A percentile compares a stretch with the other conserved stretches of the same genome.
These are phyloP conservation scores for Atherinomorus stipes DNA, from an alignment of 2,113 vertebrate species.

Conservation along the genomic window DNA sequence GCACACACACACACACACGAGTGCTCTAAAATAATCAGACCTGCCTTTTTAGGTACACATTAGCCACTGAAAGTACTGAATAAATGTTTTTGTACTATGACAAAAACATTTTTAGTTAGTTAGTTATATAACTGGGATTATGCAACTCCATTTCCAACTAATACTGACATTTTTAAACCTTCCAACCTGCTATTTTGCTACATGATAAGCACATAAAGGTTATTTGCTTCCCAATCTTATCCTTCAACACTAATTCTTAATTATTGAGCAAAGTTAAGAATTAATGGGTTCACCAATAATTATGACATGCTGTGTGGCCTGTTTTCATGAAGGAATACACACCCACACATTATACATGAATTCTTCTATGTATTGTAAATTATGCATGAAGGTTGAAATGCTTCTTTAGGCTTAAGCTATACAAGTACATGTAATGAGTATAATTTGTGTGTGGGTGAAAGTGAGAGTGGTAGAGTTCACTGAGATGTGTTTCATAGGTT, in stretches of 20 bases:
- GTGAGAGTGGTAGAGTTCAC: neutral
- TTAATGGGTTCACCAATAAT: constrained; percentile 22
- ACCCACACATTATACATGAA: constrained; percentile 31
- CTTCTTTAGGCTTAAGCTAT: constrained; percentile 52
- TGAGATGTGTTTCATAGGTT: constrained; percentile 49
- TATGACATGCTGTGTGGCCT: constrained; percentile 14
- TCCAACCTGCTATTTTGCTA: neutral
- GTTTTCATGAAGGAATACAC: constrained; percentile 31
- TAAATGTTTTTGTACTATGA: neutral
- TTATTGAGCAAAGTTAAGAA: neutral
- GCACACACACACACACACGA: neutral
- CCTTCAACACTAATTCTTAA: neutral
- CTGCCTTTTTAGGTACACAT: neutral
- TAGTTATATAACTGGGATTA: neutral
- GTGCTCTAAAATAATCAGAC: neutral
- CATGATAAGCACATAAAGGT: neutral
- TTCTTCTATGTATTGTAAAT: constrained; percentile 17
- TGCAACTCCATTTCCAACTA: neutral
- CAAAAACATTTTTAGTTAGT: neutral
- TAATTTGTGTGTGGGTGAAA: constrained; percentile 23
- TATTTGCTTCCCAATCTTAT: neutral
- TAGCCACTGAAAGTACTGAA: neutral
- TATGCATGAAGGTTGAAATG: constrained; percentile 40
- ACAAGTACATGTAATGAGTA: constrained; percentile 28
- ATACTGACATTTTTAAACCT: neutral